Base-by-base conservation (phyloP, 2,888 invertebrate genomes). In the Meliscaeva auricollis region DNA sequence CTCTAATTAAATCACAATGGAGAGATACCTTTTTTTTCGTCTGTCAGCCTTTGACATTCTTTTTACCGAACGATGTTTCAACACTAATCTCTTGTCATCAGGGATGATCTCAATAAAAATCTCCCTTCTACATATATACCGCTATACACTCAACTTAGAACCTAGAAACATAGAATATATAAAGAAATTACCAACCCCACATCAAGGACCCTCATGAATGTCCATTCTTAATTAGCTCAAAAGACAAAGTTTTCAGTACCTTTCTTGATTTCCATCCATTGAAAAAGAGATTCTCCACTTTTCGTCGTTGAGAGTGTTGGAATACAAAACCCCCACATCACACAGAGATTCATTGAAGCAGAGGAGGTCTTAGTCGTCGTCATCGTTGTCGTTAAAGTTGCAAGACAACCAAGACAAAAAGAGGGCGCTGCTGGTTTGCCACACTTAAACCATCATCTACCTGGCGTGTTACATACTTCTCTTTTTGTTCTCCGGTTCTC, bases 221-320 rank as follows among this genome's bases (percentile, higher is more conserved):
- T 74, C 83, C 74, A 83, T 83, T 78, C 73, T 83, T 83, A 83
- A 83, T 83, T 83, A 83, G 83, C 48, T 74, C 74, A 70, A 74
- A 78, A 70, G 78, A 48, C 64, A 78, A 69, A 74, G 62, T 83
- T 83, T 83, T 56, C 20, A 83, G 73, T 77, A 46, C 68, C 77
- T 60, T 82, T 69, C 82, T 62, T 60, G 73, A 77, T 82, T 54
- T 60, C 52, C 78, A 82, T 77, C 73, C 78, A 78, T 78, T 68
- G 78, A 56, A 74, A 69, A 69, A 50, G 60, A 64, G 54, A 83
- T 75, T 81, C 81, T 78, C 78, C 41, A 78, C 78, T 78, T 74
- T 78, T 50, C 69, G 73, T 58, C 56, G 38, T 38, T 9, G 9
- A 13, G 38, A 74, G 69, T 80, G 9, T 75, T 38, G 20, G 58